These are phyloP conservation scores for Coregonus sp. DNA, from an alignment of 2,797 vertebrate genomes.

Conservation along the genomic window DNA sequence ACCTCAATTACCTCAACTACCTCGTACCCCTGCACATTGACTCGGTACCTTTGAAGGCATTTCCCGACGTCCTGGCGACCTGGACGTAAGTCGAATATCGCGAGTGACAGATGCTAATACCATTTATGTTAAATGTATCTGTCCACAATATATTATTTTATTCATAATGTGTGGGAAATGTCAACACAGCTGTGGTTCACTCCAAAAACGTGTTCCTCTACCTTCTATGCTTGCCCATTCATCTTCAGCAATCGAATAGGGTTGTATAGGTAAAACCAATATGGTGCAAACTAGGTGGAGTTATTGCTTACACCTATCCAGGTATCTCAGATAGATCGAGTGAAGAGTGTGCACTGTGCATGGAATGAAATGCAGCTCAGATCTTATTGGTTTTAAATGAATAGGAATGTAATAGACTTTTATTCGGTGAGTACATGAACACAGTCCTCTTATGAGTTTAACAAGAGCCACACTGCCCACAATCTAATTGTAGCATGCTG, in stretches of 20 bases:
- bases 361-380: neutral
- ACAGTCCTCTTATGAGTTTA: constrained; percentile 6
- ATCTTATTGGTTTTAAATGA: neutral
- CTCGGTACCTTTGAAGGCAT: too few relatives aligned
- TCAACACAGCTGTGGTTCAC: neutral
- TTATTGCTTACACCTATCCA: neutral
- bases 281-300: neutral
- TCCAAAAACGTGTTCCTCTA: neutral
- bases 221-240: neutral
- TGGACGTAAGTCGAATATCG: too few relatives aligned
- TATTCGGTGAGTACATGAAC: neutral
- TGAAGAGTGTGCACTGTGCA: neutral
- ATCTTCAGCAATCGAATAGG: neutral
- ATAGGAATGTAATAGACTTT: neutral
- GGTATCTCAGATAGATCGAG: neutral
- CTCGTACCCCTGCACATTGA: too few relatives aligned
- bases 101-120: too few relatives aligned
- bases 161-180: neutral
- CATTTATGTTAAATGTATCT: neutral
- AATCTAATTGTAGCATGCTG: neutral
- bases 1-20: too few relatives aligned
- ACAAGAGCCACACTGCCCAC: neutral
- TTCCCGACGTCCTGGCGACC: too few relatives aligned
- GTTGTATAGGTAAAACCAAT: neutral
- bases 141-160: neutral